phyloP scores from a whole-genome alignment of 2,113 vertebrate species.

The Epinephelus fuscoguttatus region DNA sequence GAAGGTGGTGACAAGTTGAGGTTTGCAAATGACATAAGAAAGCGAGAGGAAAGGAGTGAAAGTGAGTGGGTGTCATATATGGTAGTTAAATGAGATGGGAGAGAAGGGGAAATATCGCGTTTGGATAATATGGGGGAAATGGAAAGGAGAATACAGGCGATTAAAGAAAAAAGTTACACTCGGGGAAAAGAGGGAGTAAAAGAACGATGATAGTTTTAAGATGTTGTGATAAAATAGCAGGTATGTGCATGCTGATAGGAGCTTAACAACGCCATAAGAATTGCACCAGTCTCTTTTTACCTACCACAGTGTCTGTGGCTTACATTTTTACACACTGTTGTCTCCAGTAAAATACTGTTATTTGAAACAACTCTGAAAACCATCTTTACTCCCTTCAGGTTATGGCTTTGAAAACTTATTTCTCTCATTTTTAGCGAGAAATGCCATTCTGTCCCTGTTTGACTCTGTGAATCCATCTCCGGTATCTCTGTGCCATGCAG shows the following conservation, averaged over 20 bases:
- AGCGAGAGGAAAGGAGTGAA: not conserved
- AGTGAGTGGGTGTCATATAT: not conserved
- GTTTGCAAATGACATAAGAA: not conserved
- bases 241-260: constrained; percentile 15
- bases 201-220: constrained; percentile 10
- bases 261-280: not conserved
- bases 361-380: constrained; percentile 21
- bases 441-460: not conserved
- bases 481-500: not conserved
- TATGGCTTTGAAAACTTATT: not conserved
- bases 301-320: not conserved
- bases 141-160: constrained; percentile 7
- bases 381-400: constrained; percentile 16
- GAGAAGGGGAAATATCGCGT: not conserved
- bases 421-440: not conserved
- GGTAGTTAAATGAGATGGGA: constrained; percentile 7
- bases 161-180: not conserved
- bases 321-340: not conserved
- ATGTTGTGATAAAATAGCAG: constrained; percentile 52
- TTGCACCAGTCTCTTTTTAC: constrained; percentile 2
- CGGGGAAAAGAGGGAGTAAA: not conserved
- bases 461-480: not conserved
- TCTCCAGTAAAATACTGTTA: constrained; percentile 34
- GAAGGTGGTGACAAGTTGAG: not conserved
- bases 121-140: constrained; percentile 12